Evolutionary conservation across 1,140 invertebrate genomes (phyloP).

Genomic region (Papilio polyxenes): DNA sequence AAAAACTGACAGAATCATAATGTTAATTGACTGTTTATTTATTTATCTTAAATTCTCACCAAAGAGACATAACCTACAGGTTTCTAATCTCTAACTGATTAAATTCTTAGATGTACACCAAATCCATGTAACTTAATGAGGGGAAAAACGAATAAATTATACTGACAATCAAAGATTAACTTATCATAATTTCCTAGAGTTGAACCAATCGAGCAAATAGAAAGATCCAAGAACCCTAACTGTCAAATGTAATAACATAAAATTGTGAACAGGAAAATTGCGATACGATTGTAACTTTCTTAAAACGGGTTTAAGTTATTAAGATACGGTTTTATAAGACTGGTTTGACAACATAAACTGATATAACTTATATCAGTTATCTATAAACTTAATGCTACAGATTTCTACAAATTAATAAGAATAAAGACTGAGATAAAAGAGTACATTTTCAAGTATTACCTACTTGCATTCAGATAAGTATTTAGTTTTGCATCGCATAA

Average conservation of each 20-base stretch:
- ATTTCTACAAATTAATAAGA: not conserved
- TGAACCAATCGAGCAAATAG: not conserved
- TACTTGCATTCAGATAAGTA: too few species aligned
- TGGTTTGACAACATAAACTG: not conserved
- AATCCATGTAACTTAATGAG: too few species aligned
- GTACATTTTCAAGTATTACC: not conserved
- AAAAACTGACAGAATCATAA: too few species aligned
- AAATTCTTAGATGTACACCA: too few species aligned
- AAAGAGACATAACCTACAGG: too few species aligned
- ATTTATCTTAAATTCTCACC: too few species aligned
- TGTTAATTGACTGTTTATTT: too few species aligned
- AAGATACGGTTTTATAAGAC: conserved; percentile 2
- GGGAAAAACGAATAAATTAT: too few species aligned
- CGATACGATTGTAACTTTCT: not conserved
- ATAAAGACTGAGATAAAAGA: not conserved
- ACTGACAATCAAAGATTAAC: not conserved
- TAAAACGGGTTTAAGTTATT: not conserved
- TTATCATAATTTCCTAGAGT: not conserved
- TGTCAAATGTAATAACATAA: not conserved
- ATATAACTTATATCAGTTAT: not conserved
- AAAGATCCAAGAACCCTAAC: not conserved
- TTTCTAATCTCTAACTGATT: too few species aligned
- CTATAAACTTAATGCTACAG: not conserved
- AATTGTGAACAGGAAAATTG: not conserved
- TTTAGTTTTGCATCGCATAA: not conserved